Conservation (phyloP, 2,888 invertebrate species). For the Monochamus alternatus region DNA sequence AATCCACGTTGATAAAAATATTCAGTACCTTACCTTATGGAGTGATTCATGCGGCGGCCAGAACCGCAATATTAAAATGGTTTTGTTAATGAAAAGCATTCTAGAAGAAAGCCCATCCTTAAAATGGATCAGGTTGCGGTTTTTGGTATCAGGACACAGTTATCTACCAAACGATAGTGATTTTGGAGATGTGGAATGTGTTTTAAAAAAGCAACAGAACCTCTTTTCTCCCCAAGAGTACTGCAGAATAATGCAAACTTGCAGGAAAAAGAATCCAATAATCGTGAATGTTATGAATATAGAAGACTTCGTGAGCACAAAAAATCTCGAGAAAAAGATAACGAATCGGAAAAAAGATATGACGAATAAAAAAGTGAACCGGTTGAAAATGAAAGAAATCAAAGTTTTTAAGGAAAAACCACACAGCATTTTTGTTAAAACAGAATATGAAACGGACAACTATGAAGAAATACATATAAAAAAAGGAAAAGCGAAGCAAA, state of each 20-base stretch:
- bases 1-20: constrained; percentile 37
- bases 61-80: constrained; percentile 44
- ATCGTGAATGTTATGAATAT: constrained; percentile 40
- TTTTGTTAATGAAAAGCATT: constrained; percentile 43
- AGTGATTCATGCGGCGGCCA: constrained; percentile 55
- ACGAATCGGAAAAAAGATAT: constrained; percentile 44
- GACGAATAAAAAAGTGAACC: neutral
- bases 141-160: constrained; percentile 53
- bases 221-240: constrained; percentile 49
- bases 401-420: constrained; percentile 16
- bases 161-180: constrained; percentile 52
- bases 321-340: constrained; percentile 44
- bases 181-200: constrained; percentile 53
- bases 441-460: no score
- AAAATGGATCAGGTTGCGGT: constrained; percentile 44
- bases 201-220: constrained; percentile 48
- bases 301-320: constrained; percentile 45
- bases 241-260: constrained; percentile 44
- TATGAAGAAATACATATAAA: no score
- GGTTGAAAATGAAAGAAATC: constrained; percentile 6
- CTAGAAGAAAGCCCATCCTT: constrained; percentile 33
- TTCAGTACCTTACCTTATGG: constrained; percentile 52
- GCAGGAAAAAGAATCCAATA: constrained; percentile 48
- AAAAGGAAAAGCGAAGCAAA: no score
- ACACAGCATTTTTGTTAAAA: constrained; percentile 15